Conservation (phyloP, 2,113 vertebrate genomes). For the Semicossyphus pulcher region DNA sequence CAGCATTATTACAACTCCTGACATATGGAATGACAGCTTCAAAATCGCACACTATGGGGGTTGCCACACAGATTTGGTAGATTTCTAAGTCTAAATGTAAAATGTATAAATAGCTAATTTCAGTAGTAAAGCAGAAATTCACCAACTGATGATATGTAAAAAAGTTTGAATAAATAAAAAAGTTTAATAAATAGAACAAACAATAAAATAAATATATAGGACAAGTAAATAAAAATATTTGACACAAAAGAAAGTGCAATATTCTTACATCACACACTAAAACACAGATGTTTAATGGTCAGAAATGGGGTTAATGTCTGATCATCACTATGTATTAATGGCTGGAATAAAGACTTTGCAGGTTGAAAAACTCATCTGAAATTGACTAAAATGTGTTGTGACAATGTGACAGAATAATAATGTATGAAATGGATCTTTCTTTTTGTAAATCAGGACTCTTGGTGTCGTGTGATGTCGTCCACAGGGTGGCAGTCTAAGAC, state of each 20-base stretch:
- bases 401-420: constrained; percentile 5
- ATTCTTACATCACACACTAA: constrained; percentile 52
- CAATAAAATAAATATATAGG: constrained; percentile 24
- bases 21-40: constrained; percentile 36
- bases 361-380: not conserved
- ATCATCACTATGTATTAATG: constrained; percentile 10
- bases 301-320: constrained; percentile 20
- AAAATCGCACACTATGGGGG: constrained; percentile 33
- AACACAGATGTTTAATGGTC: constrained; percentile 45
- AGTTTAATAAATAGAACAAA: constrained; percentile 61
- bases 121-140: constrained; percentile 33
- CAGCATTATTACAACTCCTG: constrained; percentile 42
- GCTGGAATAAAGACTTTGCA: constrained; percentile 26
- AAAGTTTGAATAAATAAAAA: constrained; percentile 50
- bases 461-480: constrained; percentile 39
- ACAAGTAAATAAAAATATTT: constrained; percentile 49
- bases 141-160: constrained; percentile 9
- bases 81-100: constrained; percentile 38
- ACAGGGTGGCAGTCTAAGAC: constrained; percentile 69
- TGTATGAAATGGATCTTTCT: not conserved
- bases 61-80: constrained; percentile 49
- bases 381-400: constrained; percentile 6
- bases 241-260: constrained; percentile 82
- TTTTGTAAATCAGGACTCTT: not conserved
- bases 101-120: constrained; percentile 38